Conservation (phyloP, 2,113 vertebrate genomes). For the Entomyzon cyanotis region DNA sequence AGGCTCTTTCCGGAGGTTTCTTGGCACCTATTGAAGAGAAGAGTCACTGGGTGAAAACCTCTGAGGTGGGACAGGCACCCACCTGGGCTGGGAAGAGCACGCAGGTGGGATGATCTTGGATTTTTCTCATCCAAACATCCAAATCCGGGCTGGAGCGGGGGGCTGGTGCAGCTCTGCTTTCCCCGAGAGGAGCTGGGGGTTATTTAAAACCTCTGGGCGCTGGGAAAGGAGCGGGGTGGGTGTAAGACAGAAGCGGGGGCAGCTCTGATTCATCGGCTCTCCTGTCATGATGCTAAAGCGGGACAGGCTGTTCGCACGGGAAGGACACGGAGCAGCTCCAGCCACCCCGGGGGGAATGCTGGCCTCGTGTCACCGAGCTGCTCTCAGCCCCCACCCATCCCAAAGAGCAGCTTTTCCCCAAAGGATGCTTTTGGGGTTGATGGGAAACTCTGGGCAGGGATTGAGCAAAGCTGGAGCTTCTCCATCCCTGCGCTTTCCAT, state of each 20-base stretch:
- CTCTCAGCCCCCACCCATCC: background rate
- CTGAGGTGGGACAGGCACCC: background rate
- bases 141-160: background rate
- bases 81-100: background rate
- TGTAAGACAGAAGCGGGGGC: background rate
- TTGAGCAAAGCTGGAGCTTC: too few species aligned
- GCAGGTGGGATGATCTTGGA: background rate
- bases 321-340: background rate
- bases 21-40: fast-evolving
- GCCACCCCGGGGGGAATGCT: fast-evolving
- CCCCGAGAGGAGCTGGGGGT: background rate
- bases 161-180: background rate
- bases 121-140: too few species aligned
- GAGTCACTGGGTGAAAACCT: fast-evolving
- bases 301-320: fast-evolving
- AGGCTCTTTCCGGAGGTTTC: background rate
- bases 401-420: too few species aligned
- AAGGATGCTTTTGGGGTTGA: too few species aligned
- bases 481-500: too few species aligned
- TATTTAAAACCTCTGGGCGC: background rate
- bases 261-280: background rate
- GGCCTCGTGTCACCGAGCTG: fast-evolving
- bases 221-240: background rate
- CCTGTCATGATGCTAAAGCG: background rate
- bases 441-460: too few species aligned